Percentiles rank a stretch among this genome's conserved stretches.
Evolutionary conservation across 2,888 invertebrate species (phyloP).

Genomic region (Anodontia alba): DNA sequence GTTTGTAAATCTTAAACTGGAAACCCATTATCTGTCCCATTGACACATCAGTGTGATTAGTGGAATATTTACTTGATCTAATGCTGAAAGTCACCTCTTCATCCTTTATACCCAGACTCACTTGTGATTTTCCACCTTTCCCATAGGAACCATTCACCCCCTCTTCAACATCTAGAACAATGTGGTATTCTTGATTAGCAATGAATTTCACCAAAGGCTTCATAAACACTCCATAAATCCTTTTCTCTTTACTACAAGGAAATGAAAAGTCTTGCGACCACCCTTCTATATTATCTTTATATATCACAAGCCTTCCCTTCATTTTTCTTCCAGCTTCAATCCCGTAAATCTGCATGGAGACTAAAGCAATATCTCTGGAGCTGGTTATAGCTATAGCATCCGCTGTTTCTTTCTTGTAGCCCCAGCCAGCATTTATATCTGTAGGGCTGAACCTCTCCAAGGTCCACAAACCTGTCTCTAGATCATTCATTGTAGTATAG

Average conservation of each 20-base stretch:
- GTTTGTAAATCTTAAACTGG: conserved; percentile 28
- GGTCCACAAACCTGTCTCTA: neutral
- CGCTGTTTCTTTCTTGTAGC: conserved; percentile 43
- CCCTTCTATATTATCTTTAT: neutral
- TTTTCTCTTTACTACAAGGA: neutral
- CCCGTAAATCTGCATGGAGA: neutral
- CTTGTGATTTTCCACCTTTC: conserved; percentile 34
- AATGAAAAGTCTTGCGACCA: neutral
- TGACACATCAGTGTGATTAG: conserved; percentile 47
- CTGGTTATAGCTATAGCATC: neutral
- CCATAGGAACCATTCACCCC: conserved; percentile 48
- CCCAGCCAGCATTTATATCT: neutral
- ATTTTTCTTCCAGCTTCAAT: neutral
- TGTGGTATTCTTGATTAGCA: conserved; percentile 43
- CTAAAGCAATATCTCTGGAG: neutral
- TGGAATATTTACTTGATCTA: conserved; percentile 44
- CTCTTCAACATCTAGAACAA: conserved; percentile 37
- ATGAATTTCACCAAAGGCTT: neutral
- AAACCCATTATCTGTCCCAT: conserved; percentile 55
- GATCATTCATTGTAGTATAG: neutral
- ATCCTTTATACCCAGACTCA: conserved; percentile 6
- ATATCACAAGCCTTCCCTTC: neutral
- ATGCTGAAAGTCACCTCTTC: conserved; percentile 40
- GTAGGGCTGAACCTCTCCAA: neutral
- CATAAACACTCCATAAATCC: neutral